Percentiles rank a stretch among this genome's conserved stretches.
These are phyloP conservation scores for Odontamblyopus lacepedii DNA, from an alignment of 2,797 vertebrate species.

Conservation along the genomic window DNA sequence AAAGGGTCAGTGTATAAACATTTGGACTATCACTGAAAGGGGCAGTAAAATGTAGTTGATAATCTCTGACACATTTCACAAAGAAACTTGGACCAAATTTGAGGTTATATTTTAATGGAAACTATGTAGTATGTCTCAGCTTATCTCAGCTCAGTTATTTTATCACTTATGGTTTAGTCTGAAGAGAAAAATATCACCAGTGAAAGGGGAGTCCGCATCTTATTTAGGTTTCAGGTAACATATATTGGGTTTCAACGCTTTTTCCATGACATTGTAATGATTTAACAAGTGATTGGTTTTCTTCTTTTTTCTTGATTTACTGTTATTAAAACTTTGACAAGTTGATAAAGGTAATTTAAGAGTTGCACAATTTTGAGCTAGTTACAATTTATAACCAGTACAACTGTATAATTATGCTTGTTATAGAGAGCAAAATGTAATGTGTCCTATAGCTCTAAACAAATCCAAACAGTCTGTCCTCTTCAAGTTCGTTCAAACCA, in stretches of 20 bases:
- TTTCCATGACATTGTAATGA: too few relatives aligned
- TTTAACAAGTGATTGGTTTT: too few relatives aligned
- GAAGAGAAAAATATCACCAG: neutral
- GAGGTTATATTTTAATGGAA: neutral
- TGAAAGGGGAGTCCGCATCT: neutral
- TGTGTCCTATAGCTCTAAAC: neutral
- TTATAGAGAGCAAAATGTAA: neutral
- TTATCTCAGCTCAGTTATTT: neutral
- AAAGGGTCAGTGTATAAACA: constrained; percentile 13
- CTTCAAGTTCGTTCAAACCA: neutral
- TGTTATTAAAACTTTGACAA: too few relatives aligned
- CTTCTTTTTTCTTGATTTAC: too few relatives aligned
- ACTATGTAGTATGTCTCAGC: neutral
- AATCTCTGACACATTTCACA: constrained; percentile 2
- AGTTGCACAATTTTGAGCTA: too few relatives aligned
- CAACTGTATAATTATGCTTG: neutral
- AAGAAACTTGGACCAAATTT: neutral
- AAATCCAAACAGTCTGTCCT: neutral
- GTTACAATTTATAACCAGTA: too few relatives aligned
- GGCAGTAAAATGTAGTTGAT: neutral
- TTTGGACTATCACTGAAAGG: neutral
- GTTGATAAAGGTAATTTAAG: too few relatives aligned
- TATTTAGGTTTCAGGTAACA: too few relatives aligned
- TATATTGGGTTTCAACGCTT: too few relatives aligned
- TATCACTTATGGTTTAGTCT: neutral